Base-by-base conservation (phyloP, 2,113 vertebrate genomes). In the Syngnathus typhle region DNA sequence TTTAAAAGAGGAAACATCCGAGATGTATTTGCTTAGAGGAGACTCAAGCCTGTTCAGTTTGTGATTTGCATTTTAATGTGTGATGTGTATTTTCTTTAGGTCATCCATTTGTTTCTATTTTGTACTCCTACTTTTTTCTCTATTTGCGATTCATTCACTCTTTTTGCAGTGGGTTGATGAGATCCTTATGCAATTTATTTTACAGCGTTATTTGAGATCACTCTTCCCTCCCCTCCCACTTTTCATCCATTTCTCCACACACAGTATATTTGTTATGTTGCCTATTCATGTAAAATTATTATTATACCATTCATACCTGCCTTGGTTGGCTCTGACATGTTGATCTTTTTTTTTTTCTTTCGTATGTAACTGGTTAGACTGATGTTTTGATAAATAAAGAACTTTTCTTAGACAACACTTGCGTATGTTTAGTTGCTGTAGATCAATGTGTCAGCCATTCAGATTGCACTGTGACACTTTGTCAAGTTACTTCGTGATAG, bases 341-440 rank as follows among this genome's bases (percentile, higher is more conserved):
- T 87, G 81, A 32, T 32, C 27, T 83, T 76, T 91, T 90, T 88
- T 89, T 52, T 88, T 89, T 54, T 90, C 1, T 23, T 23, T 23
- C 23, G 78, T 84, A 87, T 91, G 87, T 90, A 90, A 88, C 88
- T 91, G 88, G 89, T 89, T 84, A 90, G 86, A 88, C 87, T 84
- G 82, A 89, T 79, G 69, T 90, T 91, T 88, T 88, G 88, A 90
- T 91, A 92, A 92, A 88, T 89, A 91, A 87, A 86, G 80, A 86
- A 80, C 74, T 82, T 90, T 90, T 89, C 87, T 80, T 86, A 88
- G 87, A 88, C 73, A 12, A 81, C 75, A 52, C 72, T 56, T 68
- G 49, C 68, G 12, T 3, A 2, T 0, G 2, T 72, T 82, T 82
- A 67, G 74, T 72, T 81, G 70, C 61, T 69, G 56, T 76, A 32